Evolutionary conservation across 2,797 vertebrate genomes (phyloP), one percentile per base, ranked within the genome.

Genomic region (Lacerta agilis): DNA sequence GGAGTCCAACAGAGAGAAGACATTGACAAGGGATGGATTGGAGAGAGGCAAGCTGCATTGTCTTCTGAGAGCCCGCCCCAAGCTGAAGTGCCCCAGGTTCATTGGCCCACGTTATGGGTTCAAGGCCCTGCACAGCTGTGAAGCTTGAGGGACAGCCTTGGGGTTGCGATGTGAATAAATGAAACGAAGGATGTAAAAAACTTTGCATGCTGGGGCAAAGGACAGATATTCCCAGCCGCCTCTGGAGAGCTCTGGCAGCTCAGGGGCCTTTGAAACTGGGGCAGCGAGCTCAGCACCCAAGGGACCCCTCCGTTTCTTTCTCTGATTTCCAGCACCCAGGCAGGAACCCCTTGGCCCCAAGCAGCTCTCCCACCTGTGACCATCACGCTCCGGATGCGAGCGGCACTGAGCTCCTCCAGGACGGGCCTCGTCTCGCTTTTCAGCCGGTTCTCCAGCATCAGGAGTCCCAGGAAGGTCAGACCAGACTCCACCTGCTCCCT

Each of bases 401-500:
- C 96, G 76, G 96, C 94, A 72, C 88, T 94, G 89, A 97, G 96
- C 78, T 97, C 97, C 87, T 96, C 94, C 80, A 97, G 92, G 25
- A 96, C 95, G 61, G 96, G 92, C 33, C 92, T 95, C 61, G 97
- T 97, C 67, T 97, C 96, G 4, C 80, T 94, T 82, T 97, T 97
- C 81, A 97, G 55, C 45, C 90, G 94, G 90, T 97, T 97, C 93
- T 97, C 97, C 94, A 97, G 95, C 91, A 97, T 95, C 85, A 97
- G 93, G 36, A 97, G 91, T 33, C 97, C 97, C 94, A 97, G 93
- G 92, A 97, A 97, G n/a, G 93, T 91, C 87, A 97, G 87, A 80
- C 96, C 92, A 72, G 94, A 95, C 92, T 97, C 97, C 5, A 95
- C 90, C 73, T 96, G 94, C 85, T 97, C 96, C 87, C 97, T 97